Base-by-base conservation (phyloP, 2,888 invertebrate species). In the Apamea crenata region DNA sequence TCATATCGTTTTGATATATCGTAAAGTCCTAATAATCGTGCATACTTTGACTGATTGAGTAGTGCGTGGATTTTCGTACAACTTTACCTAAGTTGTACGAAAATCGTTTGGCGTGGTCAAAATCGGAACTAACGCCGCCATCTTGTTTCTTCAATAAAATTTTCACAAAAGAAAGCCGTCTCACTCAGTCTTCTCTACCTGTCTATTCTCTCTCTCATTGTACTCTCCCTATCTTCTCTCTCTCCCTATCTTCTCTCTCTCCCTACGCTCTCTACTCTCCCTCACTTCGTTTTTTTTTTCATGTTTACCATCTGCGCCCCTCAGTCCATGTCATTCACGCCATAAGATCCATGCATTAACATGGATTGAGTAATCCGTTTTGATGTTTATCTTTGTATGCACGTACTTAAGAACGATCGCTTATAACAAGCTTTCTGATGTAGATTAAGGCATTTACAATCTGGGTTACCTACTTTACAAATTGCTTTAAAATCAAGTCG, bases 361-460 rank as follows among this genome's bases (percentile, higher is more conserved):
- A 66, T 29, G 25, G 47, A 82, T 82, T 82, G 4, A 79, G 53
- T 56, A 68, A 81, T 80, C 44, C 18, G 4, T 63, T 68, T 21
- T 53, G 59, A 71, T 71, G 18, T 56, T 25, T 67, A 68, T 77
- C 77, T 53, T 70, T 63, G 40, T 40, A 40, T 67, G 61, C 61
- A 70, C 50, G 25, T 50, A 50, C 25, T 2, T 16, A 71, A 83
- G 44, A 76, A 21, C 40, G 21, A 59, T 61, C 5, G 53, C 18
- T 76, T 61, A 56, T 63, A 82, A 44, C 40, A 50, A 66, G 44
- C n/a, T 44, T 74, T 40, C 44, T 29, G 47, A 44, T n/a, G 18
- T 69, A 69, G 56, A 82, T 82, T 82, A 50, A 65, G 40, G 21
- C 16, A 61, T 73, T 56, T 12, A 66, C 21, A 76, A 83, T 66